These are phyloP conservation scores for Lota lota DNA, from an alignment of 2,113 vertebrate species.

Conservation along the genomic window DNA sequence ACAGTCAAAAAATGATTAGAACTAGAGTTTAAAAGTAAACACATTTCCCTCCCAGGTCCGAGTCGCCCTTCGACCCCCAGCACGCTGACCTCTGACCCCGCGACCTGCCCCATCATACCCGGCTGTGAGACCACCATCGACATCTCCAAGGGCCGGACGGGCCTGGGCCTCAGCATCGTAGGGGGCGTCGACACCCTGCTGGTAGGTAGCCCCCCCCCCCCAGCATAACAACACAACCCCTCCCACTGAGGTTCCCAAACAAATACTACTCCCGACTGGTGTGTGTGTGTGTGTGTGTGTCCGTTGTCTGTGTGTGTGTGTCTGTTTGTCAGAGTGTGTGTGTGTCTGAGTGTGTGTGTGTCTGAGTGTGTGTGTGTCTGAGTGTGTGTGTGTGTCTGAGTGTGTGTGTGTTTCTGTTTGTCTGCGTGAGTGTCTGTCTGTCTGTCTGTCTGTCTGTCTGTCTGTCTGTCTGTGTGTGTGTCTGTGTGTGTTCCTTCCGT, in stretches of 20 bases:
- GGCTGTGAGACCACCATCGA: conserved; percentile 97
- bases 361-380: no score
- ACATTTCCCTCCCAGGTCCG: conserved; percentile 56
- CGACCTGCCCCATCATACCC: conserved; percentile 94
- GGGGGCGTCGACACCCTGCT: conserved; percentile 94
- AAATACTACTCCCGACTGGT: no score
- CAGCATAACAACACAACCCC: not conserved
- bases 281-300: not conserved
- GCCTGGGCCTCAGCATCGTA: conserved; percentile 95
- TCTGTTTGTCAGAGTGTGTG: not conserved
- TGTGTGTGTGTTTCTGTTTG: no score
- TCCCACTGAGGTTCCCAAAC: no score
- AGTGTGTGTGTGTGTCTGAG: no score
- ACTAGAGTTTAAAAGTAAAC: no score
- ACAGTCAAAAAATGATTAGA: no score
- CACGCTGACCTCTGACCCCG: conserved; percentile 82
- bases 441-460: no score
- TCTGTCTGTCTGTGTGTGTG: no score
- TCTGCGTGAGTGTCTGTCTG: no score
- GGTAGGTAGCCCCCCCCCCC: conserved; percentile 63
- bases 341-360: no score
- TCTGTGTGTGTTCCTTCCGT: no score
- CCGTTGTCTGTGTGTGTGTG: not conserved
- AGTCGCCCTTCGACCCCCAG: conserved; percentile 90
- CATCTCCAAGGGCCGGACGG: conserved; percentile 92